These are phyloP conservation scores for Sarcophaga variegata DNA, from an alignment of 2,888 invertebrate species.

Conservation along the genomic window DNA sequence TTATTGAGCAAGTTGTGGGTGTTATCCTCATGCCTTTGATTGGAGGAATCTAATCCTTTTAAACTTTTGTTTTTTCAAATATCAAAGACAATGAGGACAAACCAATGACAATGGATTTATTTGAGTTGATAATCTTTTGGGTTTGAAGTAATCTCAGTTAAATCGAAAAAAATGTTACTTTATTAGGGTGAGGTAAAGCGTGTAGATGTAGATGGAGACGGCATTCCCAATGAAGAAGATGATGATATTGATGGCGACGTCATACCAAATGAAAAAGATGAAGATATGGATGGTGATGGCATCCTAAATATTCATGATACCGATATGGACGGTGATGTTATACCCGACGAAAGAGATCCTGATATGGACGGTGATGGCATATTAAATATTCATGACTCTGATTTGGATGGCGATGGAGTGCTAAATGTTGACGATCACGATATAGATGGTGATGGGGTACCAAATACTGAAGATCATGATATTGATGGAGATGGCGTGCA, in stretches of 20 bases:
- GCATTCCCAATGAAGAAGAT: constrained; percentile 75
- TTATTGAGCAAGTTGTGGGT: background rate
- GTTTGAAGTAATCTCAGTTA: background rate
- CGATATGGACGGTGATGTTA: constrained; percentile 75
- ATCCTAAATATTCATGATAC: constrained; percentile 76
- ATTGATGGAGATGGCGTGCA: constrained; percentile 73
- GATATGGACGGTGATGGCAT: constrained; percentile 73
- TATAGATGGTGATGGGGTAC: constrained; percentile 75
- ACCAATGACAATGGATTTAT: background rate
- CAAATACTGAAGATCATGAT: constrained; percentile 74
- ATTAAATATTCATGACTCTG: constrained; percentile 69
- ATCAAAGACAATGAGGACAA: background rate
- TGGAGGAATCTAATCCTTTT: background rate
- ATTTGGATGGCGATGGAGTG: constrained; percentile 81
- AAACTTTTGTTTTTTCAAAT: background rate
- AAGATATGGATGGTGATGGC: constrained; percentile 75
- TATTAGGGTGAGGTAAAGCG: constrained; percentile 37
- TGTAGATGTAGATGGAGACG: constrained; percentile 78
- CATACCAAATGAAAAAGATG: constrained; percentile 72
- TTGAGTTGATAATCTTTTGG: background rate
- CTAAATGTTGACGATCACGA: constrained; percentile 82
- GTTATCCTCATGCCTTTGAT: constrained; percentile 19
- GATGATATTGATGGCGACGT: constrained; percentile 76
- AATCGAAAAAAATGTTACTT: constrained; percentile 33
- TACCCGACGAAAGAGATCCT: constrained; percentile 74